These are phyloP conservation scores for Myrmecobius fasciatus DNA, from an alignment of 2,113 vertebrate genomes.

Conservation along the genomic window DNA sequence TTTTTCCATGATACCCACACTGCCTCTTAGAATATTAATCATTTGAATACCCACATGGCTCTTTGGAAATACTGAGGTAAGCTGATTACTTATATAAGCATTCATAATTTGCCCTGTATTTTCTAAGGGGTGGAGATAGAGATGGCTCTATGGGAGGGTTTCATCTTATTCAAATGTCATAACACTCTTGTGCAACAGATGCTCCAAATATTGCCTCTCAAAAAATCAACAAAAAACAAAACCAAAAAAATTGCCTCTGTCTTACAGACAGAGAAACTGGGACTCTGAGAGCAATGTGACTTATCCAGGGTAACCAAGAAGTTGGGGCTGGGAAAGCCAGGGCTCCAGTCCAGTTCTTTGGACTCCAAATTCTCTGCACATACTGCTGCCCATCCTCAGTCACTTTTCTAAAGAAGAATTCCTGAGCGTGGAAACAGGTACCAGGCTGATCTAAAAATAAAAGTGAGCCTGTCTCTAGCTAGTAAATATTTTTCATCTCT, in stretches of 20 bases:
- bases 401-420: constrained; percentile 14
- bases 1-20: background rate
- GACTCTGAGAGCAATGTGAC: background rate
- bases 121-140: background rate
- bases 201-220: background rate
- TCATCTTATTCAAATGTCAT: background rate
- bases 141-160: background rate
- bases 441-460: constrained; percentile 12
- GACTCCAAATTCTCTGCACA: background rate
- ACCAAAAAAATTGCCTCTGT: background rate
- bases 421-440: background rate
- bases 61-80: background rate
- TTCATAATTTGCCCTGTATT: background rate
- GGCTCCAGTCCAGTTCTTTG: background rate
- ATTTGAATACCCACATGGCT: background rate
- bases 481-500: constrained; percentile 29
- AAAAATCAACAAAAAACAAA: background rate
- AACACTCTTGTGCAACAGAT: background rate
- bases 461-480: background rate
- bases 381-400: background rate
- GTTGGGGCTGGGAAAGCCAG: background rate
- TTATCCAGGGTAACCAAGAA: background rate
- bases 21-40: background rate
- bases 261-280: background rate
- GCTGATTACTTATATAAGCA: background rate